Evolutionary conservation across 2,797 vertebrate genomes (phyloP).

Genomic region (Enteromius argenteus): DNA sequence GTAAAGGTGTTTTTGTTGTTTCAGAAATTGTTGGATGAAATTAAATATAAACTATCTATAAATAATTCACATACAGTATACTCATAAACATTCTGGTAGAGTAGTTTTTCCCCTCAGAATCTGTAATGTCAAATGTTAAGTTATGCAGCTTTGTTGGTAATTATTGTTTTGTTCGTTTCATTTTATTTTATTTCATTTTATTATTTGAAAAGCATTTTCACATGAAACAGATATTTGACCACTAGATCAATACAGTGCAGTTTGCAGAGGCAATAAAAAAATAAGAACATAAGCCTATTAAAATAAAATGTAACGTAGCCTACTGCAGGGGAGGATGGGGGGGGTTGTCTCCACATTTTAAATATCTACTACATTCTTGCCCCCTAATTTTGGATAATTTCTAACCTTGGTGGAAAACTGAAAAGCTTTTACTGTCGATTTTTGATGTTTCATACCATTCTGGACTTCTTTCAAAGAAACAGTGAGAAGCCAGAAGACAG

Average conservation of each 20-base stretch:
- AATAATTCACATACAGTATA: too few relatives aligned
- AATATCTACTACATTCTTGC: background rate
- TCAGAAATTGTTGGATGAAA: background rate
- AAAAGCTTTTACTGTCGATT: background rate
- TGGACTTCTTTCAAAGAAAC: slow-evolving; percentile 34
- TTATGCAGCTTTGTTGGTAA: too few relatives aligned
- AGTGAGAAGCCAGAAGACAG: background rate
- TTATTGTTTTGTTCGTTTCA: too few relatives aligned
- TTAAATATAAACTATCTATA: background rate
- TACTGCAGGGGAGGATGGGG: background rate
- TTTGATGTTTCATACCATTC: slow-evolving; percentile 26
- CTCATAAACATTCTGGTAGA: too few relatives aligned
- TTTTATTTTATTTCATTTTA: background rate
- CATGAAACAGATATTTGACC: background rate
- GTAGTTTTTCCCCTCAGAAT: background rate
- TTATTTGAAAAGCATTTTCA: background rate
- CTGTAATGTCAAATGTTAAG: too few relatives aligned
- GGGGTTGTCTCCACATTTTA: background rate
- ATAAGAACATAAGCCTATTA: background rate
- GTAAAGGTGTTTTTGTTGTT: too few relatives aligned
- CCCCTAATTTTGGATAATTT: background rate
- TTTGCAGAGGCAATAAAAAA: background rate
- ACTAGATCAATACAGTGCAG: background rate
- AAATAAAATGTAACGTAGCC: background rate
- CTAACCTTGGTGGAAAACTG: background rate